Evolutionary conservation across 2,797 vertebrate species (phyloP).

Genomic region (Notolabrus celidotus): DNA sequence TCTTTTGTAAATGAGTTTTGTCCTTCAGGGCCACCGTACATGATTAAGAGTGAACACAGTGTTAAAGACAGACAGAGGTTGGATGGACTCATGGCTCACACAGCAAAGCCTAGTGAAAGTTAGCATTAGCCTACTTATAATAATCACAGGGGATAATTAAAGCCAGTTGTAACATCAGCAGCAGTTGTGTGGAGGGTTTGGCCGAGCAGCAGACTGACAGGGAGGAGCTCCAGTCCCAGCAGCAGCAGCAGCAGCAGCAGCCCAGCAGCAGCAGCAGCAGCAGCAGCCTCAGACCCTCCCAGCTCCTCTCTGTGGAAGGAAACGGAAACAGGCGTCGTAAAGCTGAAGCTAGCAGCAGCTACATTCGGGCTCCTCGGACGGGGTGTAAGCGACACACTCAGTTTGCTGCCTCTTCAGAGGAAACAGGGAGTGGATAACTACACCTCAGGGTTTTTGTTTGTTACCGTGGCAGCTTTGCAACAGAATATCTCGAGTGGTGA

Average conservation of each 20-base stretch:
- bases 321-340: conserved; percentile 82
- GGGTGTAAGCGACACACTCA: conserved; percentile 56
- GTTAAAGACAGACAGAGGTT: too few relatives aligned
- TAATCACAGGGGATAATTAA: not conserved
- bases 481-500: conserved; percentile 71
- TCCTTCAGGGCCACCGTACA: too few relatives aligned
- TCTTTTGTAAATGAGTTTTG: too few relatives aligned
- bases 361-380: conserved; percentile 57
- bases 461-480: conserved; percentile 39
- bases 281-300: conserved; percentile 51
- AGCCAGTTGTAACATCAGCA: not conserved
- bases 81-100: not conserved
- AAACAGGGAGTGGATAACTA: conserved; percentile 58
- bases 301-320: conserved; percentile 72
- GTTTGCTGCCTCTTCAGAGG: conserved; percentile 60
- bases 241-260: conserved; percentile 31
- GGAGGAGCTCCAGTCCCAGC: conserved; percentile 61
- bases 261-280: conserved; percentile 28
- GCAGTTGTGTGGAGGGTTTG: not conserved
- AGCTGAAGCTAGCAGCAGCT: conserved; percentile 70
- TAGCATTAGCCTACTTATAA: not conserved
- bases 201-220: conserved; percentile 32
- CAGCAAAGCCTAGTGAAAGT: not conserved
- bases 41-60: too few relatives aligned
- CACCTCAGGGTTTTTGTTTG: conserved; percentile 33